Evolutionary conservation across 1,140 invertebrate genomes (phyloP).

Genomic region (Meloidogyne hapla): DNA sequence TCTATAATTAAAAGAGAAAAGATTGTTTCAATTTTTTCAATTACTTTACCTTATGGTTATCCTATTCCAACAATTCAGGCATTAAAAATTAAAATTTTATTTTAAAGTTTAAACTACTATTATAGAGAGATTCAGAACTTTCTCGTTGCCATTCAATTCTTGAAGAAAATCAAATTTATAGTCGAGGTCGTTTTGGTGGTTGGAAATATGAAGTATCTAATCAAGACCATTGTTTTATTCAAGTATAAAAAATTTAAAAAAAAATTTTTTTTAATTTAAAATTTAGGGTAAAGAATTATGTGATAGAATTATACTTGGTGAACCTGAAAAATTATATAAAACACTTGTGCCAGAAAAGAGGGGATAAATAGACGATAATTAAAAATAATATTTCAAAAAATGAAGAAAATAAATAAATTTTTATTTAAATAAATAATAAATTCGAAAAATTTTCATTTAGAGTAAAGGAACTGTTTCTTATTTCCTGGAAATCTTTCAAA

Average conservation of each 20-base stretch:
- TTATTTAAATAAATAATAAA: too few relatives aligned
- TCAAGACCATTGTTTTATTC: constrained; percentile 63
- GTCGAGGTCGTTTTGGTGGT: constrained; percentile 61
- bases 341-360: constrained; percentile 53
- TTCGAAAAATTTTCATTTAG: too few relatives aligned
- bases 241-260: constrained; percentile 43
- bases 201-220: constrained; percentile 63
- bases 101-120: constrained; percentile 29
- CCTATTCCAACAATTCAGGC: constrained; percentile 60
- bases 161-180: constrained; percentile 58
- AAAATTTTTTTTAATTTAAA: constrained; percentile 2
- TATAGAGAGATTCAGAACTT: constrained; percentile 56
- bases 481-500: too few relatives aligned
- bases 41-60: constrained; percentile 58
- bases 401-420: too few relatives aligned
- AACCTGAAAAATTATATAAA: constrained; percentile 61
- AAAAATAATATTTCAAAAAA: background rate
- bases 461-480: too few relatives aligned
- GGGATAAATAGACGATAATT: constrained; percentile 25
- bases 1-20: constrained; percentile 58
- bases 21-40: constrained; percentile 57
- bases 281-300: constrained; percentile 54
- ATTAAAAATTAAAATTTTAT: constrained; percentile 25
- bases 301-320: constrained; percentile 55
- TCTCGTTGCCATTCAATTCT: constrained; percentile 57